Evolutionary conservation across 2,888 invertebrate species (phyloP).

Genomic region (Desoria tigrina): DNA sequence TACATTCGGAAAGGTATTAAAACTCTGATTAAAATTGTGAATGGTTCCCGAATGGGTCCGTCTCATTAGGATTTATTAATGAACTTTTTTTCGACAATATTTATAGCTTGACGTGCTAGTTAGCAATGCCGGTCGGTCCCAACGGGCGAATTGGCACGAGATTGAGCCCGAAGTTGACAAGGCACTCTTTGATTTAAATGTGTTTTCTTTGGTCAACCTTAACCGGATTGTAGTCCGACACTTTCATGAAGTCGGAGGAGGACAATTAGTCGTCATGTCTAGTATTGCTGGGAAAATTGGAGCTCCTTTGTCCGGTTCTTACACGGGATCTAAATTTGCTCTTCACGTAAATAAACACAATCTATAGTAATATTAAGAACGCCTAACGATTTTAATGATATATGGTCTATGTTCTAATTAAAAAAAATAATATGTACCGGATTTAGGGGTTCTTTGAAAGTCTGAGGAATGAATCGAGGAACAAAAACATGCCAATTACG

Average conservation of each 20-base stretch:
- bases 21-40: not conserved
- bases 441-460: slow-evolving; percentile 71
- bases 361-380: not conserved
- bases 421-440: slow-evolving; percentile 11
- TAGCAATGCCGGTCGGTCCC: slow-evolving; percentile 79
- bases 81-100: slow-evolving; percentile 4
- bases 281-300: slow-evolving; percentile 72
- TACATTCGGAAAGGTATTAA: slow-evolving; percentile 65
- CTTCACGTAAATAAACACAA: slow-evolving; percentile 67
- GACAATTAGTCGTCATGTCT: slow-evolving; percentile 74
- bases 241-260: slow-evolving; percentile 62
- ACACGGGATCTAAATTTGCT: slow-evolving; percentile 75
- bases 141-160: slow-evolving; percentile 71
- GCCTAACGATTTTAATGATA: not conserved
- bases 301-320: slow-evolving; percentile 68
- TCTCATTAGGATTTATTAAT: slow-evolving; percentile 3
- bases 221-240: slow-evolving; percentile 69
- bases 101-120: slow-evolving; percentile 71
- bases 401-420: slow-evolving; percentile 2
- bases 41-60: not conserved
- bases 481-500: slow-evolving; percentile 66
- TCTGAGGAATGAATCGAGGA: slow-evolving; percentile 65
- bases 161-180: slow-evolving; percentile 71
- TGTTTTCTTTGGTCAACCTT: slow-evolving; percentile 71
- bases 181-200: slow-evolving; percentile 75